Evolutionary conservation across 2,888 invertebrate species (phyloP).

Genomic region (Heliconius aoede): DNA sequence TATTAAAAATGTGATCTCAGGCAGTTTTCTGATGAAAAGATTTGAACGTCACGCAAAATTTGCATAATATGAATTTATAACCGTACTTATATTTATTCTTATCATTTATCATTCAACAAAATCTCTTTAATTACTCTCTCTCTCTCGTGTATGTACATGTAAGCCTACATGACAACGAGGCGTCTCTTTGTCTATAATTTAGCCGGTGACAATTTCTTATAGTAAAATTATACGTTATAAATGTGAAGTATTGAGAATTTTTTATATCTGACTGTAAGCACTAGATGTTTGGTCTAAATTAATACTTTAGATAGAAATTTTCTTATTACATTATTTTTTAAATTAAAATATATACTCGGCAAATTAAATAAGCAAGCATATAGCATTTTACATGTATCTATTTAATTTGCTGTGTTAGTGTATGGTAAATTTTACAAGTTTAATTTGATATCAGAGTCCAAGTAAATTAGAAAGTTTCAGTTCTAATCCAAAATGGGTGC

Average conservation of each 20-base stretch:
- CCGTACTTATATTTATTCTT: slow-evolving; percentile 8
- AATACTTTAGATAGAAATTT: neutral
- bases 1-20: neutral
- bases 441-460: too few relatives aligned
- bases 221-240: too few relatives aligned
- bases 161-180: neutral
- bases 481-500: too few relatives aligned
- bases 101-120: slow-evolving; percentile 13
- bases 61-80: slow-evolving; percentile 6
- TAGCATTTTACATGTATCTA: too few relatives aligned
- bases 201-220: neutral
- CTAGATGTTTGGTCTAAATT: neutral
- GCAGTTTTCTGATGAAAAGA: neutral
- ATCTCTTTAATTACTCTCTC: slow-evolving; percentile 9
- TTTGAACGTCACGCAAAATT: neutral
- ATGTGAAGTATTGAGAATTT: too few relatives aligned
- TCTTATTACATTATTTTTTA: too few relatives aligned
- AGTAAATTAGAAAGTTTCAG: too few relatives aligned
- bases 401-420: too few relatives aligned
- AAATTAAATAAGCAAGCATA: too few relatives aligned
- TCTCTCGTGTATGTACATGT: neutral
- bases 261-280: too few relatives aligned
- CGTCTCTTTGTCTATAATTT: slow-evolving; percentile 3
- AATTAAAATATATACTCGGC: too few relatives aligned
- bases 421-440: too few relatives aligned